phyloP scores from a whole-genome alignment of 37 sponge, comb jelly and placozoan genomes.

The Tethya wilhelma region DNA sequence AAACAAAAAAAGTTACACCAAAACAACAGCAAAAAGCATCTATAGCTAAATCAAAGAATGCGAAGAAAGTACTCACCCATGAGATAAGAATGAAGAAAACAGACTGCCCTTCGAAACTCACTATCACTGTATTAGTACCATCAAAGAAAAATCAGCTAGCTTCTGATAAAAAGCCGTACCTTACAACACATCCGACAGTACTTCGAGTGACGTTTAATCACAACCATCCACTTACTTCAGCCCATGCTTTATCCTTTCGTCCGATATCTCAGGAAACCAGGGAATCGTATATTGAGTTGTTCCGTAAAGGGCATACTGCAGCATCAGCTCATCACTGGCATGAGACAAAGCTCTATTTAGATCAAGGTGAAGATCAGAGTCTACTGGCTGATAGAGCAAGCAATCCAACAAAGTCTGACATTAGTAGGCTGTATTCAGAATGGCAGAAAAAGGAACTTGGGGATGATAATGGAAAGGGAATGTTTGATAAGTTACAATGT shows the following conservation, averaged over 20 bases:
- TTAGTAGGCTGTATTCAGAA: background rate
- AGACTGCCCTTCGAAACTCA: background rate
- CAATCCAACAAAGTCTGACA: conserved; percentile 22
- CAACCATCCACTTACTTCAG: conserved; percentile 26
- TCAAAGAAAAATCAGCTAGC: background rate
- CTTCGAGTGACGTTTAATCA: conserved; percentile 22
- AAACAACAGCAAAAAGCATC: background rate
- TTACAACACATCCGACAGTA: background rate
- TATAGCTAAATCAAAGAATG: background rate
- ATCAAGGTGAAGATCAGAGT: conserved; percentile 15
- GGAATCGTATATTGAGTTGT: conserved; percentile 21
- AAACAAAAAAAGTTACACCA: background rate
- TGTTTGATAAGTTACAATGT: conserved; percentile 25
- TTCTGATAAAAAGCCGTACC: background rate
- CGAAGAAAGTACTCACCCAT: background rate
- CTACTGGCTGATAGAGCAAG: conserved; percentile 18
- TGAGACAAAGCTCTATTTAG: conserved; percentile 23
- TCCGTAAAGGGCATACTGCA: conserved; percentile 33
- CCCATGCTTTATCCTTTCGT: conserved; percentile 24
- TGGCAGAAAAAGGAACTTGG: conserved; percentile 26
- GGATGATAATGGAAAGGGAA: conserved; percentile 24
- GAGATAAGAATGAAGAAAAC: conserved; percentile 1
- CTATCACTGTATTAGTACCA: background rate
- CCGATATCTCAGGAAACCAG: conserved; percentile 25
- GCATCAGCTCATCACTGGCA: conserved; percentile 7